A percentile compares a stretch with the other conserved stretches of the same genome.
Conservation (phyloP, 2,113 vertebrate genomes). For the Corydoras sp. region DNA sequence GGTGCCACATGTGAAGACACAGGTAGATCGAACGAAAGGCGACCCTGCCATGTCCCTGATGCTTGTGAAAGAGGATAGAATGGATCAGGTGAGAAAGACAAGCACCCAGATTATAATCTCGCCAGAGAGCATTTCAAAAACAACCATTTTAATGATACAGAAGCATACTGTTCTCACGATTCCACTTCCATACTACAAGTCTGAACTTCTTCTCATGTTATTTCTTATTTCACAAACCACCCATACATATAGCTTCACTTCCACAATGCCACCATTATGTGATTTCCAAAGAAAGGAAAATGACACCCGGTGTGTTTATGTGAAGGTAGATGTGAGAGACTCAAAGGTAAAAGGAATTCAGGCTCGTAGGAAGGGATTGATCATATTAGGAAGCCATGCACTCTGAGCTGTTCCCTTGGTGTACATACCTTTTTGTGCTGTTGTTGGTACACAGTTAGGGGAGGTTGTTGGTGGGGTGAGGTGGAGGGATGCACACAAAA, state of each 20-base stretch:
- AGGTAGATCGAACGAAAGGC: no score
- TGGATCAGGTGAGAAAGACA: background rate
- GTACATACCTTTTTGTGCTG: conserved; percentile 49
- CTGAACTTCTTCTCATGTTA: conserved; percentile 11
- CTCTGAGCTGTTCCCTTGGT: conserved; percentile 12
- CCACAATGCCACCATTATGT: conserved; percentile 13
- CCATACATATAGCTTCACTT: background rate
- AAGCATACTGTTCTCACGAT: background rate
- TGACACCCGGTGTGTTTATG: conserved; percentile 9
- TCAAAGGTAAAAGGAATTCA: no score
- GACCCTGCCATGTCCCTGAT: no score
- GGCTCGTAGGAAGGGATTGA: background rate
- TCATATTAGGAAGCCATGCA: conserved; percentile 22
- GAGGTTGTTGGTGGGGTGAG: conserved; percentile 15
- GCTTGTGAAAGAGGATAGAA: no score
- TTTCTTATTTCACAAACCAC: conserved; percentile 20
- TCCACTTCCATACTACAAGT: conserved; percentile 5
- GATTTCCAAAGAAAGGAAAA: conserved; percentile 19
- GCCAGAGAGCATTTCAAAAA: background rate
- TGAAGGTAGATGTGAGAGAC: background rate
- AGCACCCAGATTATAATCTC: background rate
- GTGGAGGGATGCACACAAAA: conserved; percentile 26
- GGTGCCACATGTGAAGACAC: no score
- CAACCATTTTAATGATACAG: background rate
- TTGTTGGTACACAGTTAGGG: conserved; percentile 37